A percentile compares a stretch with the other conserved stretches of the same genome.
phyloP scores from a whole-genome alignment of 2,797 vertebrate genomes.

The Enteromius unitaeniatus region DNA sequence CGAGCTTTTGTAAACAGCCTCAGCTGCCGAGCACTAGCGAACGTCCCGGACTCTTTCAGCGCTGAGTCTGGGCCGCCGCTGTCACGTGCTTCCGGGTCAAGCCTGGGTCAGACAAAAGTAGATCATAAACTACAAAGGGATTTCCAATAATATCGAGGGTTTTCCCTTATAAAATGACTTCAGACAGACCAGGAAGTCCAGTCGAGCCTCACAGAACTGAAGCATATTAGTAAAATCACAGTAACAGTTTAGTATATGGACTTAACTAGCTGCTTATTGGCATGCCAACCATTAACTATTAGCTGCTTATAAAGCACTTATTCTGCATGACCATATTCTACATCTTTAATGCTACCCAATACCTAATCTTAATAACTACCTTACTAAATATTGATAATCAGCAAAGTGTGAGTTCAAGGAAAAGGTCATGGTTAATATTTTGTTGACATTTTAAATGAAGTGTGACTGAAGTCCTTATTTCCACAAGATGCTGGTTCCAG shows the following conservation, averaged over 20 bases:
- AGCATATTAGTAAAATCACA: neutral
- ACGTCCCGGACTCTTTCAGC: neutral
- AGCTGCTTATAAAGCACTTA: neutral
- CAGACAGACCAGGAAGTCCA: constrained; percentile 11
- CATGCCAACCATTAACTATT: neutral
- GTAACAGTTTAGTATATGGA: neutral
- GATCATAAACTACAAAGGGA: neutral
- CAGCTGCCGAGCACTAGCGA: constrained; percentile 73
- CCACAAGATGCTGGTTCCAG: neutral
- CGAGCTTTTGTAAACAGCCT: constrained; percentile 91
- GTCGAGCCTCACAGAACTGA: neutral
- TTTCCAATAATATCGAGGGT: constrained; percentile 4
- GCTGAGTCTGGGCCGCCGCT: neutral
- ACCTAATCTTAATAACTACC: neutral
- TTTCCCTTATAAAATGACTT: constrained; percentile 1
- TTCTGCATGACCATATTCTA: neutral
- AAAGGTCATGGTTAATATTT: neutral
- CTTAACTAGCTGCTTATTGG: neutral
- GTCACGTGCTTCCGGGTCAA: neutral
- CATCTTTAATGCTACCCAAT: neutral
- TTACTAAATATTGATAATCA: neutral
- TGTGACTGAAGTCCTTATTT: neutral
- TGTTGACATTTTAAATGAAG: neutral
- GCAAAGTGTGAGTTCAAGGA: neutral
- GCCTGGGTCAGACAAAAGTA: constrained; percentile 3